Percentiles rank a stretch among this genome's conserved stretches.
These are phyloP conservation scores for Hucho hucho DNA, from an alignment of 2,113 vertebrate genomes.

Conservation along the genomic window DNA sequence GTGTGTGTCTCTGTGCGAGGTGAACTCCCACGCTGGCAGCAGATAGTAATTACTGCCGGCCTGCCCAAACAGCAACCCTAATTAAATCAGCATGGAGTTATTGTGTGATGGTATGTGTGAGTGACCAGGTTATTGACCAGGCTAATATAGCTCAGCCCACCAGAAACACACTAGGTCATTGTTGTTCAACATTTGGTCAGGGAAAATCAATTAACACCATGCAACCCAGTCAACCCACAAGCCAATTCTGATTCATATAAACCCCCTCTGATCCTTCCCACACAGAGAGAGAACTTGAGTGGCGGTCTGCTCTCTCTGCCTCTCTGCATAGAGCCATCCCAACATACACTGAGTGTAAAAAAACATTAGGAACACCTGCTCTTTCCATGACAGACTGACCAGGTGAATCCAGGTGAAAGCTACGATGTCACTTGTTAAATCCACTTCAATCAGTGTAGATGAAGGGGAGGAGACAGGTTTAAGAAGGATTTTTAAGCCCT, in stretches of 20 bases:
- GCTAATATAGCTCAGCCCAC: neutral
- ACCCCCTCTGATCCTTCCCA: neutral
- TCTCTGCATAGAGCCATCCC: slow-evolving; percentile 20
- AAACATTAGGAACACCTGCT: too few relatives aligned
- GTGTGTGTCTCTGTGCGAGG: too few relatives aligned
- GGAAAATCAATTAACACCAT: slow-evolving; percentile 38
- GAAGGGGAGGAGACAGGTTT: too few relatives aligned
- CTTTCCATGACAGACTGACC: too few relatives aligned
- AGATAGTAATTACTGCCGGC: slow-evolving; percentile 36
- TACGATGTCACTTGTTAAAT: too few relatives aligned
- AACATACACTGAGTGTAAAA: neutral
- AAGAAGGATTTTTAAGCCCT: too few relatives aligned
- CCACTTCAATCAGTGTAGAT: too few relatives aligned
- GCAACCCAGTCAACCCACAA: neutral
- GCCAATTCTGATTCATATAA: slow-evolving; percentile 11
- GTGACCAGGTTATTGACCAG: slow-evolving; percentile 34
- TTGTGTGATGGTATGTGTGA: slow-evolving; percentile 33
- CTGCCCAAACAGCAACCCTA: slow-evolving; percentile 39
- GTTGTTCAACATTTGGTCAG: slow-evolving; percentile 35
- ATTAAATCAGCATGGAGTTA: slow-evolving; percentile 60
- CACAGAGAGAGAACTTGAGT: neutral
- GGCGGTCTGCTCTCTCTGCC: slow-evolving; percentile 16
- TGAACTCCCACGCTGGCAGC: too few relatives aligned
- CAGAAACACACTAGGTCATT: slow-evolving; percentile 12
- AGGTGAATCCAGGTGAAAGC: too few relatives aligned